phyloP scores from a whole-genome alignment of 53 echinoderm and acorn worm genomes.

The Pentamera pediparva region DNA sequence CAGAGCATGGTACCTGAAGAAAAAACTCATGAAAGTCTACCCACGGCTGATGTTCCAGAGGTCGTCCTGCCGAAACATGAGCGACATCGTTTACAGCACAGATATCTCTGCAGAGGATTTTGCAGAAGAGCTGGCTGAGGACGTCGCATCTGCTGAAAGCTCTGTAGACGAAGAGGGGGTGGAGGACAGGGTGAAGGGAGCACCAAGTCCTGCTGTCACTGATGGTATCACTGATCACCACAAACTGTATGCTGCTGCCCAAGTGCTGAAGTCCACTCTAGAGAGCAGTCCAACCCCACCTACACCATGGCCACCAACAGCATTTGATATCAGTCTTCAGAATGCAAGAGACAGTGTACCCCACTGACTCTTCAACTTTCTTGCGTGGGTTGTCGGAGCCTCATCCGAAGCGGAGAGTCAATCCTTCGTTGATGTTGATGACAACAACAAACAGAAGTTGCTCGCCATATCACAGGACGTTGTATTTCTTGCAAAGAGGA shows the following conservation, averaged over 20 bases:
- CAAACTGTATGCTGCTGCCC: background rate
- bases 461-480: background rate
- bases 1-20: background rate
- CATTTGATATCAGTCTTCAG: background rate
- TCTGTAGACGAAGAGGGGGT: background rate
- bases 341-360: slow-evolving; percentile 4
- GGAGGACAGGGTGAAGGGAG: background rate
- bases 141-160: background rate
- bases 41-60: slow-evolving; percentile 15
- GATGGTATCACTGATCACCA: background rate
- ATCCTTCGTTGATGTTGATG: background rate
- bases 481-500: background rate
- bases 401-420: background rate
- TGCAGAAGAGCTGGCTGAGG: background rate
- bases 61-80: background rate
- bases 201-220: background rate
- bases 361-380: slow-evolving; percentile 21
- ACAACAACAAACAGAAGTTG: background rate
- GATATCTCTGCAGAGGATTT: background rate
- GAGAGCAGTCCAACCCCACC: background rate
- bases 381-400: slow-evolving; percentile 39
- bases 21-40: background rate
- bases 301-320: slow-evolving; percentile 21
- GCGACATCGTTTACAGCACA: slow-evolving; percentile 12
- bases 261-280: background rate